Percentiles rank a stretch among this genome's conserved stretches.
Evolutionary conservation across 2,797 vertebrate genomes (phyloP).

Genomic region (Anguilla obscura): DNA sequence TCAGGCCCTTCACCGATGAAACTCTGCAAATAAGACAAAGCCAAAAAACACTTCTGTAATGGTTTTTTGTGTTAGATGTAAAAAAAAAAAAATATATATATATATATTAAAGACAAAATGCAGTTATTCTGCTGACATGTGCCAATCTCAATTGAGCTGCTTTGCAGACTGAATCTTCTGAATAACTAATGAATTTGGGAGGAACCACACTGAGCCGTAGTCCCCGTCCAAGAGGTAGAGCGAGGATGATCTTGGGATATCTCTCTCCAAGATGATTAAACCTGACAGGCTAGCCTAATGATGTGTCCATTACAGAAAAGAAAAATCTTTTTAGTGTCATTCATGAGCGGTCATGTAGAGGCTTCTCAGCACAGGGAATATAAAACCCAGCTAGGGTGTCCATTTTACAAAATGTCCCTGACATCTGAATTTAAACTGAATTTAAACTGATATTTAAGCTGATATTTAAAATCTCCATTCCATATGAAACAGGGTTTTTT

Average conservation of each 20-base stretch:
- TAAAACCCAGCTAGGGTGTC: neutral
- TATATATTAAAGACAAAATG: neutral
- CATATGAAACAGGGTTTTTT: neutral
- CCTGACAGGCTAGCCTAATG: constrained; percentile 8
- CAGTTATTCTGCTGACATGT: neutral
- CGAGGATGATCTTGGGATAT: neutral
- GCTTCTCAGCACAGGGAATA: neutral
- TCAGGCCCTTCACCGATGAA: neutral
- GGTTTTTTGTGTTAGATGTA: neutral
- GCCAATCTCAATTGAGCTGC: neutral
- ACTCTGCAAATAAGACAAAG: neutral
- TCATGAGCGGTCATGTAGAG: neutral
- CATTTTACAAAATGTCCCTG: neutral
- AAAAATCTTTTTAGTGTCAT: constrained; percentile 1
- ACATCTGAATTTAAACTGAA: neutral
- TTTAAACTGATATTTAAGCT: neutral
- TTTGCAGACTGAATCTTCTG: constrained; percentile 9
- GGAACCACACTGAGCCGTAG: neutral
- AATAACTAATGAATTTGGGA: constrained; percentile 25
- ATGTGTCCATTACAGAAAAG: constrained; percentile 2
- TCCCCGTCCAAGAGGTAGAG: neutral
- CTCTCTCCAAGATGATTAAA: neutral
- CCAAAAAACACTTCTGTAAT: neutral
- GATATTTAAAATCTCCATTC: neutral
- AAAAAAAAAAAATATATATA: neutral